Conservation (phyloP, 2,888 invertebrate genomes). For the Scaptomyza cyrtandrae region DNA sequence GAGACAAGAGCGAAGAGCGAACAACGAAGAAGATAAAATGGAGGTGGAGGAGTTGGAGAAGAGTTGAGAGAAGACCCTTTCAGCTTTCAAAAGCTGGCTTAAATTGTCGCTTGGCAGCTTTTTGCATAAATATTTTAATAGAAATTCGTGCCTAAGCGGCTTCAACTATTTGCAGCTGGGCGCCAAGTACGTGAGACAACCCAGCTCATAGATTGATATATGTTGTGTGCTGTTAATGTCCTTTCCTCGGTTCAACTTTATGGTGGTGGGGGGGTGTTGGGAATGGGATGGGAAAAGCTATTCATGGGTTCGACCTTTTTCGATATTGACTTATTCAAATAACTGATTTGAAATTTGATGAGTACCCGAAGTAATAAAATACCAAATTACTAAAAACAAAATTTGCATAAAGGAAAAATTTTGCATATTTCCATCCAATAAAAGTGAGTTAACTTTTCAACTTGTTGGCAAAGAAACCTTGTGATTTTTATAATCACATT, state of each 20-base stretch:
- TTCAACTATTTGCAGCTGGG: constrained; percentile 74
- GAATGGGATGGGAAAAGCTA: background rate
- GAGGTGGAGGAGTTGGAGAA: no score
- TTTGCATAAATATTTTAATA: constrained; percentile 80
- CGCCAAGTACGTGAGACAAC: constrained; percentile 20
- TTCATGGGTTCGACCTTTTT: constrained; percentile 23
- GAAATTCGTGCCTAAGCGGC: constrained; percentile 74
- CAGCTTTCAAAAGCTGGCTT: constrained; percentile 43
- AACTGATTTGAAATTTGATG: constrained; percentile 73
- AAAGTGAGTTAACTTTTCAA: constrained; percentile 18
- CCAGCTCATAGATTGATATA: constrained; percentile 58
- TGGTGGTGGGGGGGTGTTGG: no score
- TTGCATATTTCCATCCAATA: constrained; percentile 26
- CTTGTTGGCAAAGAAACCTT: constrained; percentile 5
- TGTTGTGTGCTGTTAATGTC: constrained; percentile 18
- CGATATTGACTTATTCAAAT: constrained; percentile 70
- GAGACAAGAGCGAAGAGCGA: constrained; percentile 15
- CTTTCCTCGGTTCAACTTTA: background rate
- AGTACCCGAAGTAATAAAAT: constrained; percentile 55
- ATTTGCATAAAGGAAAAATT: constrained; percentile 45
- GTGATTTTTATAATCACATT: background rate
- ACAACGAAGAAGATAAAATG: background rate
- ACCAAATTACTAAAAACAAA: constrained; percentile 43
- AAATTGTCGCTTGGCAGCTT: constrained; percentile 58
- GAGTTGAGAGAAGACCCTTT: background rate